phyloP scores from a whole-genome alignment of 2,113 vertebrate genomes.

The Rhabdornis inornatus region DNA sequence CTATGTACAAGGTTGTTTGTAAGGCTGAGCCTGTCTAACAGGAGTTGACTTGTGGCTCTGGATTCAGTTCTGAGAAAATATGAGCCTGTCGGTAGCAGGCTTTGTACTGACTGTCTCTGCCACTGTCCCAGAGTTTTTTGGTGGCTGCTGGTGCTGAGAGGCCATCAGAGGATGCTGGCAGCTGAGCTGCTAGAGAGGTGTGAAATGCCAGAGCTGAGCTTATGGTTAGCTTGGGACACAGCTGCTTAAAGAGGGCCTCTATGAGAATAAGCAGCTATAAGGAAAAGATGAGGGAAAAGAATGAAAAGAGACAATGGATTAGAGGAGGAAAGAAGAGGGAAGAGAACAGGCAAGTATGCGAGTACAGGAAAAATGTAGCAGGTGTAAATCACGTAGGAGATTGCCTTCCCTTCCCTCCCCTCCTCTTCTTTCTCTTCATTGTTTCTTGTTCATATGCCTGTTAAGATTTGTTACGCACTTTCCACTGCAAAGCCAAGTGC shows the following conservation, averaged over 20 bases:
- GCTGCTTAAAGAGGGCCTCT: background rate
- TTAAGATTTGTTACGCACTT: background rate
- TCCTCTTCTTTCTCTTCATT: background rate
- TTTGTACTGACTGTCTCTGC: background rate
- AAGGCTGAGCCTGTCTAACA: background rate
- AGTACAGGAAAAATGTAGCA: background rate
- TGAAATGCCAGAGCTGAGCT: background rate
- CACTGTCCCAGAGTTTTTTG: background rate
- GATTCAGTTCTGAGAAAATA: background rate
- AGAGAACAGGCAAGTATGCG: background rate
- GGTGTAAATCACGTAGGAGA: background rate
- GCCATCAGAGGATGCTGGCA: rapidly evolving
- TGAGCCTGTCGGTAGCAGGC: background rate
- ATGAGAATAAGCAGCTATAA: background rate
- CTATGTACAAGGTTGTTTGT: rapidly evolving
- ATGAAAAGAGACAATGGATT: background rate
- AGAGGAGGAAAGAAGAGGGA: background rate
- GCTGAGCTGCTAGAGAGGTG: background rate
- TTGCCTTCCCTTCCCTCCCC: background rate
- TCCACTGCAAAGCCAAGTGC: background rate
- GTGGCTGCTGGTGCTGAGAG: background rate
- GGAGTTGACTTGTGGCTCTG: background rate
- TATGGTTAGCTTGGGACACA: background rate
- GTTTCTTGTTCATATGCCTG: background rate
- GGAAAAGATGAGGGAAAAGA: background rate